Conservation (phyloP, 37 sponge, comb jelly and placozoan genomes). For the Axinella damicornis region DNA sequence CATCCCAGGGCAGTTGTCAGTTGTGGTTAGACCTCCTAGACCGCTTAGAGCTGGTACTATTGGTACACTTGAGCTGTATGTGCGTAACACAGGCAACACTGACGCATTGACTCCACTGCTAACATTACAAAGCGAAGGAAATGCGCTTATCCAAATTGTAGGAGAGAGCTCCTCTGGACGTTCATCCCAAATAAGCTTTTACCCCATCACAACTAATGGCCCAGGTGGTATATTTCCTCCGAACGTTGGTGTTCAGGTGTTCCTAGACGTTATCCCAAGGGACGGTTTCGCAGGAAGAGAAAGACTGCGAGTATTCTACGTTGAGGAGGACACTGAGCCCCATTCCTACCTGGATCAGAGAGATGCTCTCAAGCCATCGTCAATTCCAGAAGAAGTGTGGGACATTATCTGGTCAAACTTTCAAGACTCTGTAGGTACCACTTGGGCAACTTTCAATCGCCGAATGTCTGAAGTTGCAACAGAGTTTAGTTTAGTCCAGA, state of each 20-base stretch:
- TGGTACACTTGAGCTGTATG: not conserved
- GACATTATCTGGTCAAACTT: conserved; percentile 41
- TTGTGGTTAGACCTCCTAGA: not conserved
- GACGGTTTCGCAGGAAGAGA: not conserved
- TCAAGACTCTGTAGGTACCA: conserved; percentile 2
- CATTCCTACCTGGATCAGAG: conserved; percentile 24
- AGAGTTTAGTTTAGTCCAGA: conserved; percentile 27
- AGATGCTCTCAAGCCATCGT: conserved; percentile 1
- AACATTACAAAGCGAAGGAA: not conserved
- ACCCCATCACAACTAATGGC: conserved; percentile 9
- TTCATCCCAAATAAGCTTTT: not conserved
- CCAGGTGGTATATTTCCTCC: conserved; percentile 43
- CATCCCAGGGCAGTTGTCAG: conserved; percentile 18
- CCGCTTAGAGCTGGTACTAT: not conserved
- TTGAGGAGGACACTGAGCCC: not conserved
- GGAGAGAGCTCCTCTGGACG: not conserved
- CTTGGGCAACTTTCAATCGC: conserved; percentile 7
- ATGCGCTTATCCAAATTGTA: not conserved
- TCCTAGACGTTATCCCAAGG: not conserved
- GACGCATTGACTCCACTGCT: conserved; percentile 22
- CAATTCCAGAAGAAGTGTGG: conserved; percentile 6
- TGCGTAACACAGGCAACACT: conserved; percentile 32
- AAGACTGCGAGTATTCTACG: not conserved
- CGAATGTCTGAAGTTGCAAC: conserved; percentile 21
- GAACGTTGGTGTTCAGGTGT: not conserved